Base-by-base conservation (phyloP, 1,140 invertebrate species). In the Thaumetopoea pityocampa region DNA sequence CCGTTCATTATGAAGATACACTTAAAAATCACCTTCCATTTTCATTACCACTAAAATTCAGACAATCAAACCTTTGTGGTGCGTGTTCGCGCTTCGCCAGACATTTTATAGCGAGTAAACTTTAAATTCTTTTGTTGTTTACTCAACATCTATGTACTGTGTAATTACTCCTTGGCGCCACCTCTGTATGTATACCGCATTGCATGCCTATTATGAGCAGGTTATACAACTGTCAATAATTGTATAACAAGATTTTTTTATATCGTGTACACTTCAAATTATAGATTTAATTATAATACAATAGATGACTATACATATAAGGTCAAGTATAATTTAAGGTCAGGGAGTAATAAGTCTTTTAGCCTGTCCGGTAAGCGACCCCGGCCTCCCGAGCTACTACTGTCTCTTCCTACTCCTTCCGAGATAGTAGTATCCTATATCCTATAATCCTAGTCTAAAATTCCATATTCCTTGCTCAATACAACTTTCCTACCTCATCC, bases 91-190 rank as follows among this genome's bases (percentile, higher is more conserved):
- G 49, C 22, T 57, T 50, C 42, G 57, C 57, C 46, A 49, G 10
- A 20, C 24, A 44, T 54, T 60, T 59, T 49, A 60, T 60, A 10
- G 30, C 27, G 16, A 18, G 32, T 49, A 51, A 41, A 45, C 43
- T 63, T 32, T 51, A 24, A 55, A 27, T 44, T 19, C 48, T 46
- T 45, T 36, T 51, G 33, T 44, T 54, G 33, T 44, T 55, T 51
- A 41, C 47, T 47, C 36, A 38, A 17, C 23, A 42, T 41, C 38
- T 24, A 51, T 30, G 32, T 22, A 34, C 42, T 15, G 29, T 41
- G 35, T 52, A 47, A 53, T 61, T 47, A 45, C 22, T 29, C 23
- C 49, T 42, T 57, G 53, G 56, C 53, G 57, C 61, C 57, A 52
- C 22, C 28, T 36, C 26, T 32, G 6, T 51, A 34, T 44, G 36